Base-by-base conservation (phyloP, 1,140 invertebrate genomes). In the Heliconius nattereri region DNA sequence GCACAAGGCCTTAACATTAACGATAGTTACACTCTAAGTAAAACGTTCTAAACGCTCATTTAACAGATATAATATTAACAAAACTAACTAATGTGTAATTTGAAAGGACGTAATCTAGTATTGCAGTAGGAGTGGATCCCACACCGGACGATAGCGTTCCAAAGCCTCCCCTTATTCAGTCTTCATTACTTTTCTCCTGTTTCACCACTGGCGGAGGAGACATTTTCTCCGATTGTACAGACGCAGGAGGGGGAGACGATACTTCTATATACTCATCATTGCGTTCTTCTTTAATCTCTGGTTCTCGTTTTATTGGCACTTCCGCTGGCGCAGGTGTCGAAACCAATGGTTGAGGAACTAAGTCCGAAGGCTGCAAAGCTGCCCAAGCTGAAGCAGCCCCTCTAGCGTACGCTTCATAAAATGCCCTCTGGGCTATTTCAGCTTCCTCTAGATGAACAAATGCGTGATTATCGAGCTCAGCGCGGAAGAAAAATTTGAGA, bases 401-500 rank as follows among this genome's bases (percentile, higher is more conserved):
- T 45, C 92, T 85, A 8, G 92, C 92, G 37, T 94, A 94, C 2
- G 92, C 92, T 73, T 94, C 92, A 60, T 94, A 94, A 79, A 94
- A 94, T 3, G 90, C 92, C 76, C 92, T 85, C 76, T 94, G 92
- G 9, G 92, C 92, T 70, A 94, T 88, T 80, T 94, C 93, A 0
- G 93, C 94, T 78, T 95, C 94, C 81, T 95, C 94, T 19, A 95
- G 83, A 84, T 97, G 96, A 19, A 94, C 92, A 75, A 96, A 96
- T 16, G 95, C 95, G 89, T 99, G 98, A 89, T 99, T 98, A 83
- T 98, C 98, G 2, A 99, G 91, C 90, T 99, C 98, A 0, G 98
- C 97, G 71, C 97, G 96, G 94, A 99, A 99, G 94, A 98, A 99
- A 94, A 99, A 99, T 83, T 97, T 97, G 74, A 98, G 95, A 11